Base-by-base conservation (phyloP, 2,113 vertebrate genomes). In the Brachyhypopomus gauderio region DNA sequence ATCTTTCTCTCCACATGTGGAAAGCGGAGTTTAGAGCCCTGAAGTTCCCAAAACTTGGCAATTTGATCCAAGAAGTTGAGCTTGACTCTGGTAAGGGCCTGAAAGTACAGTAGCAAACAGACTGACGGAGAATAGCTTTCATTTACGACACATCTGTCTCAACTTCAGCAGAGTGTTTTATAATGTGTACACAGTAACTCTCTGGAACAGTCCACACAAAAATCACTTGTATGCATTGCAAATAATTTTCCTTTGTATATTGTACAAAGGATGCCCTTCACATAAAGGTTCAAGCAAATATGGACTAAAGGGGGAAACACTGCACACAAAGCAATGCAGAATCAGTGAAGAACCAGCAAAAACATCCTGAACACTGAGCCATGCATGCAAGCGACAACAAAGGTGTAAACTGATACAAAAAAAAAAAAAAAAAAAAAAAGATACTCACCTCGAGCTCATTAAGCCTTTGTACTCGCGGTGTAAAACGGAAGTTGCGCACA, bases 21-120 rank as follows among this genome's bases (percentile, higher is more conserved):
- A 70, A 99, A 97, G 82, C 96, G 96, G 72, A 99, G 91, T 82
- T 94, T 96, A 70, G 96, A 99, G 80, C 98, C 98, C 71, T 99
- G 98, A 79, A 99, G 95, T 84, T 99, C 97, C 98, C 98, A 99
- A 88, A 99, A 99, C 90, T 98, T 98, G 88, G 96, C 96, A 63
- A 98, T 94, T 86, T 98, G 96, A 94, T 99, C 98, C 91, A 99
- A 88, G 86, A 99, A 99, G 90, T 99, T 97, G 83, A 99, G 91
- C 89, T 95, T 98, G 71, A 99, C 95, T 87, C 98, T 95, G 81
- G 98, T 99, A 92, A 98, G 96, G 74, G 97, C 97, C 97, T 99
- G 83, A 72, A 83, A 0, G 0, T 0, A 48, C 59, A 25, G 20
- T 1, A 12, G 5, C 7, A 70, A 38, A 70, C 5, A 70, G 36